Conservation (phyloP, 2,113 vertebrate species). For the Elgaria multicarinata region DNA sequence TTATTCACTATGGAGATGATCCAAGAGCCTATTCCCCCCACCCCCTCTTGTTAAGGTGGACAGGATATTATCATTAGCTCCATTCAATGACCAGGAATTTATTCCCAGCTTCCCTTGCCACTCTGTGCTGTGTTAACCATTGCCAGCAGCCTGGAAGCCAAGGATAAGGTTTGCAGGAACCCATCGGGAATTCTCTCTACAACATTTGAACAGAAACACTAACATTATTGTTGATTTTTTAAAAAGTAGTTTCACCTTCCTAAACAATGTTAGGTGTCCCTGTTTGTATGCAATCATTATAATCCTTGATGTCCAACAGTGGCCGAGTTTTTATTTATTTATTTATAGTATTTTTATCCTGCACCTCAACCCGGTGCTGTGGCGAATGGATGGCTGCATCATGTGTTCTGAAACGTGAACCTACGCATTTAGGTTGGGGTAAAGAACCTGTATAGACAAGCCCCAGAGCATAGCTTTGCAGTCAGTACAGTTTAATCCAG, state of each 20-base stretch:
- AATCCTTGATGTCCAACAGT: neutral
- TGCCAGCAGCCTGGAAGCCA: neutral
- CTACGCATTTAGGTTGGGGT: too few relatives aligned
- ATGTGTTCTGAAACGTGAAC: too few relatives aligned
- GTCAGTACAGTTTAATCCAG: too few relatives aligned
- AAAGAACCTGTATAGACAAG: too few relatives aligned
- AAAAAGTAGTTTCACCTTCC: neutral
- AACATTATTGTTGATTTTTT: neutral
- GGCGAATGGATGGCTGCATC: too few relatives aligned
- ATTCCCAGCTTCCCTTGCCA: neutral
- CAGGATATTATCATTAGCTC: neutral
- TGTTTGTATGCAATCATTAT: neutral
- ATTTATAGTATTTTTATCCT: too few relatives aligned
- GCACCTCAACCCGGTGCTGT: too few relatives aligned
- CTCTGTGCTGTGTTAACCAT: neutral
- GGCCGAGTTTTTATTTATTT: neutral
- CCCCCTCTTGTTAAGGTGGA: neutral
- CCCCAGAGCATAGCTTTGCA: too few relatives aligned
- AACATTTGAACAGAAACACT: neutral
- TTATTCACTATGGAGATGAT: neutral
- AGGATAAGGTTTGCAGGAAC: neutral
- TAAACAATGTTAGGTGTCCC: neutral
- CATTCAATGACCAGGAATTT: too few relatives aligned
- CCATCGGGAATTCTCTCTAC: neutral
- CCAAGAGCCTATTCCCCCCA: neutral